These are phyloP conservation scores for Habrosyne pyritoides DNA, from an alignment of 2,888 invertebrate species.

Conservation along the genomic window DNA sequence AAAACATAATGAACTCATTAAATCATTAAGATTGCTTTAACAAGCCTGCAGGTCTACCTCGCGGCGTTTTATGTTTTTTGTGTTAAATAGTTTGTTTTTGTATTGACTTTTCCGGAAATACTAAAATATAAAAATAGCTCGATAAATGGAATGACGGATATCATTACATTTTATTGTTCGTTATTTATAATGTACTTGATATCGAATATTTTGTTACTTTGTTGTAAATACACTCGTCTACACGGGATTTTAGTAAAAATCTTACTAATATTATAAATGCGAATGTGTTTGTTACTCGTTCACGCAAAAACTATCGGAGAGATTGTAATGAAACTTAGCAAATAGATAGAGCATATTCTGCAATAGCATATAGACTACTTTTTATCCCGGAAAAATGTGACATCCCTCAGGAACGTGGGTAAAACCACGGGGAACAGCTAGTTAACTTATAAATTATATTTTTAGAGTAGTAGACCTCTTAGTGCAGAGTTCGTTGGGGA, in stretches of 20 bases:
- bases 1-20: constrained; percentile 1
- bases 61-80: neutral
- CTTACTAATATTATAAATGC: too few relatives aligned
- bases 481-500: too few relatives aligned
- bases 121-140: neutral
- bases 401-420: too few relatives aligned
- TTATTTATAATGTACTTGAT: neutral
- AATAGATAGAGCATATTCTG: too few relatives aligned
- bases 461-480: too few relatives aligned
- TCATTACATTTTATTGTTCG: constrained; percentile 3
- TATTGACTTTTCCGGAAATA: constrained; percentile 5
- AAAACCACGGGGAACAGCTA: too few relatives aligned
- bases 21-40: neutral
- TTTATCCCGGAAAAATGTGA: too few relatives aligned
- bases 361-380: too few relatives aligned
- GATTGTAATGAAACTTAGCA: too few relatives aligned
- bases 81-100: neutral
- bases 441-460: neutral
- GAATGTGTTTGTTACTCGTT: too few relatives aligned
- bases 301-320: too few relatives aligned
- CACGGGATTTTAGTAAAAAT: too few relatives aligned
- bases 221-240: neutral
- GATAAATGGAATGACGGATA: neutral
- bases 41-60: neutral
- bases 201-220: neutral